Conservation (phyloP, 2,888 invertebrate genomes). For the Tetanocera ferruginea region DNA sequence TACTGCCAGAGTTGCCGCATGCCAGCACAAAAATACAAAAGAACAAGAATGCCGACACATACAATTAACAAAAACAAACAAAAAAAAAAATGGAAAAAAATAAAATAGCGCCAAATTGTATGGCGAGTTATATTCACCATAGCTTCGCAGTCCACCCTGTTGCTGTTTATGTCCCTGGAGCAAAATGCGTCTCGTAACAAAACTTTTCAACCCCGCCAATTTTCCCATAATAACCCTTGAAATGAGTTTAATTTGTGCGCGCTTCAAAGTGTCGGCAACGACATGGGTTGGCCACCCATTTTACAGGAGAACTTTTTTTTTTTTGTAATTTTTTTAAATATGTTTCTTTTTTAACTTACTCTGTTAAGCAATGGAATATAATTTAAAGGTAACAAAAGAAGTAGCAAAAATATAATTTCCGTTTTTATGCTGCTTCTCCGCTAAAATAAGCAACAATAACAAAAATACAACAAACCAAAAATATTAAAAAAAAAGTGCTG, state of each 20-base stretch:
- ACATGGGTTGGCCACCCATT: slow-evolving; percentile 5
- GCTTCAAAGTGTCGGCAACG: slow-evolving; percentile 4
- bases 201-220: background rate
- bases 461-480: background rate
- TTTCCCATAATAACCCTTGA: slow-evolving; percentile 22
- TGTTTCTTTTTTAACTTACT: background rate
- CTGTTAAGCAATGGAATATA: background rate
- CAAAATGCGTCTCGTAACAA: background rate
- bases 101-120: background rate
- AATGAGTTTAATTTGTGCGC: slow-evolving; percentile 30
- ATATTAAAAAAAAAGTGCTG: background rate
- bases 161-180: background rate
- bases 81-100: background rate
- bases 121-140: background rate
- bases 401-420: slow-evolving; percentile 18
- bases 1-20: too few species aligned
- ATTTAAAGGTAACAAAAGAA: background rate
- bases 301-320: background rate
- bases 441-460: background rate
- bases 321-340: background rate
- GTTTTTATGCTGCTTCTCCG: slow-evolving; percentile 1
- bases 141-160: background rate
- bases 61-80: background rate
- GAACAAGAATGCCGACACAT: background rate
- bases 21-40: background rate